Evolutionary conservation across 2,797 vertebrate species (phyloP).

Genomic region (Discoglossus pictus): DNA sequence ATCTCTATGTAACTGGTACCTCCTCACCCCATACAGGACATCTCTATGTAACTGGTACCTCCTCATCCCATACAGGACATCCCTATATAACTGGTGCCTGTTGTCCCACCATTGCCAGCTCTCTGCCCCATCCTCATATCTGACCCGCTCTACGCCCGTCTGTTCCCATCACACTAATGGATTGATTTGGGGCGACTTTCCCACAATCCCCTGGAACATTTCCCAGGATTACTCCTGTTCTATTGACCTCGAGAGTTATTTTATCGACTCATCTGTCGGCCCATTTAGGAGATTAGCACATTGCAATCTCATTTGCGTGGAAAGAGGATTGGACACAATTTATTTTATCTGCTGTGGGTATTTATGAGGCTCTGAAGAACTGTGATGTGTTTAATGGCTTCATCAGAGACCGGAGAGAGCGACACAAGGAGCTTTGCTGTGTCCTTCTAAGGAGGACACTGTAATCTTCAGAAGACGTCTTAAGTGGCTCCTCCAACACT

Average conservation of each 20-base stretch:
- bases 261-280: slow-evolving; percentile 66
- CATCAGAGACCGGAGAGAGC: slow-evolving; percentile 59
- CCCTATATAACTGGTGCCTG: too few species aligned
- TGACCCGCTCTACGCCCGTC: slow-evolving; percentile 34
- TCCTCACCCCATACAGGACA: too few species aligned
- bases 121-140: too few species aligned
- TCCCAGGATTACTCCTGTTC: slow-evolving; percentile 67
- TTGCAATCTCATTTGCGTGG: slow-evolving; percentile 72
- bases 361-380: slow-evolving; percentile 57
- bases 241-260: slow-evolving; percentile 65
- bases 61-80: too few species aligned
- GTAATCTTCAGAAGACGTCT: not conserved
- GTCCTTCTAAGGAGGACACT: slow-evolving; percentile 18
- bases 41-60: too few species aligned
- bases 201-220: slow-evolving; percentile 59
- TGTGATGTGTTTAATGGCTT: slow-evolving; percentile 60
- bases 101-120: too few species aligned
- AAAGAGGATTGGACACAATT: slow-evolving; percentile 72
- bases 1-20: too few species aligned
- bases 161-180: slow-evolving; percentile 70
- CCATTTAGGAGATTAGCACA: slow-evolving; percentile 74
- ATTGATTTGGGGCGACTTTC: slow-evolving; percentile 56
- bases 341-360: slow-evolving; percentile 60
- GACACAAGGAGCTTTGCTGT: slow-evolving; percentile 28
- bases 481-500: not conserved